Conservation (phyloP, 1,140 invertebrate species). For the Hylyphantes graminicola region DNA sequence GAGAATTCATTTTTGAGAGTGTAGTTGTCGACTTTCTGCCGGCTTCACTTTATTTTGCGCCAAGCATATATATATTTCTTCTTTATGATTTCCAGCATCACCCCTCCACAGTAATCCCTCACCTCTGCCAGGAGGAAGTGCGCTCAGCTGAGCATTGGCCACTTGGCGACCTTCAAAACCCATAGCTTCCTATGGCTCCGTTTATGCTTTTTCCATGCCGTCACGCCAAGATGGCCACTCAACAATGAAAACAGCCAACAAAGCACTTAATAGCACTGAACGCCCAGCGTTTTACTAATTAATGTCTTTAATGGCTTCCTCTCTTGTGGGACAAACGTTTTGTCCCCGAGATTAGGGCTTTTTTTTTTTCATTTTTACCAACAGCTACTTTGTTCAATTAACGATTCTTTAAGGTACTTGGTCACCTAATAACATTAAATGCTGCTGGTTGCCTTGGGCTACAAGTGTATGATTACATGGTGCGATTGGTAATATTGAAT, state of each 20-base stretch:
- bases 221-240: conserved; percentile 42
- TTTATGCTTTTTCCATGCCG: conserved; percentile 22
- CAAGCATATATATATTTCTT: no score
- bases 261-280: conserved; percentile 53
- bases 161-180: conserved; percentile 42
- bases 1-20: no score
- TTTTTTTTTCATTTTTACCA: not conserved
- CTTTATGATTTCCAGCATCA: no score
- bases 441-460: no score
- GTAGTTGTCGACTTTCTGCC: no score
- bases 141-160: conserved; percentile 45
- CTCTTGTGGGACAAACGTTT: conserved; percentile 25
- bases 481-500: no score
- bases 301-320: conserved; percentile 54
- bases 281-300: conserved; percentile 58
- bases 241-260: conserved; percentile 53
- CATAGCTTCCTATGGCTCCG: conserved; percentile 11
- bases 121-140: conserved; percentile 30
- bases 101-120: no score
- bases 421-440: no score
- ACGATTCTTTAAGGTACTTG: no score
- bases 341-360: conserved; percentile 37
- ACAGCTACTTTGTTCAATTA: no score
- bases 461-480: no score
- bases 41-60: no score